Evolutionary conservation across 2,888 invertebrate genomes (phyloP).

Genomic region (Cotesia congregata): DNA sequence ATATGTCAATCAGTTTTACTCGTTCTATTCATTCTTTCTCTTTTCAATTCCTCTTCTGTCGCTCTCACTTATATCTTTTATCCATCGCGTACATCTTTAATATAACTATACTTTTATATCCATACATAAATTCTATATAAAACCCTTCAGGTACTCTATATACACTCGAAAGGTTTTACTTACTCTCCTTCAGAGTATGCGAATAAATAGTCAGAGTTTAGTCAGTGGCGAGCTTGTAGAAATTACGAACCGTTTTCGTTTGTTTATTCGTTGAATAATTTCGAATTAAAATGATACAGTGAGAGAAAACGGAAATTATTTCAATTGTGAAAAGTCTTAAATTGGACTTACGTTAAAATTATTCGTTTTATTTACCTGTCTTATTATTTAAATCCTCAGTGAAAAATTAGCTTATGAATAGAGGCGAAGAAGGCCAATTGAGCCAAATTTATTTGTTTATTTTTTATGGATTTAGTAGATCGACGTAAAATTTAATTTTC

Average conservation of each 20-base stretch:
- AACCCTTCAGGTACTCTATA: slow-evolving; percentile 5
- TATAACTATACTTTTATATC: not conserved
- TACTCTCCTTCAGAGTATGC: not conserved
- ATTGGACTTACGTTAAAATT: not conserved
- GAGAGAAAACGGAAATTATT: slow-evolving; percentile 9
- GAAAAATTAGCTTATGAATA: not conserved
- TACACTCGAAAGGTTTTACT: slow-evolving; percentile 7
- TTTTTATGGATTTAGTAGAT: no score
- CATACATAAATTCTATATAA: not conserved
- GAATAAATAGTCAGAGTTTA: not conserved
- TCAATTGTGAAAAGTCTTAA: not conserved
- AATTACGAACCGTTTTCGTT: slow-evolving; percentile 38
- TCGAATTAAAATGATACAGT: slow-evolving; percentile 20
- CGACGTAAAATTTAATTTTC: no score
- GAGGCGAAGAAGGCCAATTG: not conserved
- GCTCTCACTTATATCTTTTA: slow-evolving; percentile 10
- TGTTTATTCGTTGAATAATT: slow-evolving; percentile 41
- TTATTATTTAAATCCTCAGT: not conserved
- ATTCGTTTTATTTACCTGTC: not conserved
- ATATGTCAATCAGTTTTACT: slow-evolving; percentile 44
- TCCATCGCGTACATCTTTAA: not conserved
- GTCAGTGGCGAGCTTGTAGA: slow-evolving; percentile 14
- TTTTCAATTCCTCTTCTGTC: slow-evolving; percentile 2
- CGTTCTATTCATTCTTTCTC: slow-evolving; percentile 9
- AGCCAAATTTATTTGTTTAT: not conserved